Conservation (phyloP, 1,140 invertebrate genomes). For the Ooceraea biroi region DNA sequence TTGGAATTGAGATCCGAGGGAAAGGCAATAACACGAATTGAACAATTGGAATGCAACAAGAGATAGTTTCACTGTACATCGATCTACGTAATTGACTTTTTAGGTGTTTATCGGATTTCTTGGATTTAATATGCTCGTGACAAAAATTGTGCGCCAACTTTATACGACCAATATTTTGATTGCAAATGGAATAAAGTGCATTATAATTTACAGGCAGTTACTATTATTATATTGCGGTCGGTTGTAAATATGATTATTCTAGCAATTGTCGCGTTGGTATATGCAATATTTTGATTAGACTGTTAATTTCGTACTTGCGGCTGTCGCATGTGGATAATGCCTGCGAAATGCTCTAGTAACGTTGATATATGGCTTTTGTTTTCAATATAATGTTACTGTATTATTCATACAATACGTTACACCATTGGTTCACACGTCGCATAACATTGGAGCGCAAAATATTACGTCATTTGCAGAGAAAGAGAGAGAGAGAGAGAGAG, state of each 20-base stretch:
- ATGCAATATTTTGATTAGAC: constrained; percentile 36
- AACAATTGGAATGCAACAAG: background rate
- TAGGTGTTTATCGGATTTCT: background rate
- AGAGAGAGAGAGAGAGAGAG: no score
- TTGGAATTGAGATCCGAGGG: background rate
- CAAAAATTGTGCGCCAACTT: constrained; percentile 55
- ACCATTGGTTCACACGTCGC: background rate
- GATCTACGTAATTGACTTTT: background rate
- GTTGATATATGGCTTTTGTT: constrained; percentile 44
- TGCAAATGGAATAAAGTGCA: constrained; percentile 53
- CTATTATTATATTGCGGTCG: constrained; percentile 63
- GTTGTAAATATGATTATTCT: constrained; percentile 63
- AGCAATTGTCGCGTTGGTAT: constrained; percentile 32
- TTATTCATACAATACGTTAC: constrained; percentile 22
- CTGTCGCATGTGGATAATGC: constrained; percentile 36
- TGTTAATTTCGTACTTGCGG: constrained; percentile 45
- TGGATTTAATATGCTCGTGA: background rate
- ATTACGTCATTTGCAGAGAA: background rate
- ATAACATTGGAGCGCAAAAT: background rate
- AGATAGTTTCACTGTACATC: background rate
- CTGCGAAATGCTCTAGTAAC: constrained; percentile 22
- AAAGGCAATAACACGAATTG: background rate
- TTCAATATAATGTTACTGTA: constrained; percentile 29
- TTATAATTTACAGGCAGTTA: background rate
- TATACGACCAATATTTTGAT: constrained; percentile 38